Base-by-base conservation (phyloP, 2,888 invertebrate species). In the Rhagonycha lutea region DNA sequence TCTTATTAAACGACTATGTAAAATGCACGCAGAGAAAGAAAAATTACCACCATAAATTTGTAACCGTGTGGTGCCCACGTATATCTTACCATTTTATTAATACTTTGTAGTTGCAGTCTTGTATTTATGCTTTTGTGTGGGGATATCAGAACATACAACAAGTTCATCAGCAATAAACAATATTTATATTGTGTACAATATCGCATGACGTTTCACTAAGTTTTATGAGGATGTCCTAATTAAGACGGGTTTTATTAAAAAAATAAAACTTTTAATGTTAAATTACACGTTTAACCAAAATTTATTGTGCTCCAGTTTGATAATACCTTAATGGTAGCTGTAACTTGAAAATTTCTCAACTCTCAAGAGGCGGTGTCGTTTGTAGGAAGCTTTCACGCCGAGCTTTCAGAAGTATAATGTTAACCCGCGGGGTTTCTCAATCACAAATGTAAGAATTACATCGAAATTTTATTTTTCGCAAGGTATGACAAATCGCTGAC, bases 61-160 rank as follows among this genome's bases (percentile, higher is more conserved):
- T 74, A 75, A 72, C 77, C 72, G 69, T 73, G 75, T 77, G 75
- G 74, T 77, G 77, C 77, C 77, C 77, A 77, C 77, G 77, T 77
- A 70, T 68, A 72, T 72, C 74, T 75, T 72, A 63, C 65, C 77
- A 75, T 77, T 74, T 74, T 75, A 72, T 75, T 75, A 77, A 70
- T 75, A 74, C 75, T 75, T 77, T 77, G 74, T 77, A 77, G 75
- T 75, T 75, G 73, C 75, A 78, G 74, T 70, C 74, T 73, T 29
- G 75, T 78, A 78, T 77, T 79, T 78, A 78, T 78, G 78, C 73
- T 68, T 73, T 69, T 77, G 79, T 79, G 79, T 79, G 78, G 78
- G 79, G 77, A 76, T 77, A 77, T 78, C 74, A 74, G 74, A 73
- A 76, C 71, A 71, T 72, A 73, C 73, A 77, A 76, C 74, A 78